Percentiles rank a stretch among this genome's conserved stretches.
Conservation (phyloP, 2,113 vertebrate species). For the Elgaria multicarinata region DNA sequence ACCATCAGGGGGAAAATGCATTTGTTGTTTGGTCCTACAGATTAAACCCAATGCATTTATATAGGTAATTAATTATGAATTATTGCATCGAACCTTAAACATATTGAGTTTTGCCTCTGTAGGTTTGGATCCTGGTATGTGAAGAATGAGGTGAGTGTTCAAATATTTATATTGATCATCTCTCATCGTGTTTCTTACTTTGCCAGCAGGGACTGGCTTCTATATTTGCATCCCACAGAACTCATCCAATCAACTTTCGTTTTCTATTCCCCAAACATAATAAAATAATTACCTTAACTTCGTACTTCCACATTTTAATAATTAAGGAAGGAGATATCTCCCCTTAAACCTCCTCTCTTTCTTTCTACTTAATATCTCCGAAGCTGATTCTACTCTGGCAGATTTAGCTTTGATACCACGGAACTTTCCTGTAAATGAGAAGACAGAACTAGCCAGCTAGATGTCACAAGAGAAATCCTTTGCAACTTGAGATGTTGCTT, state of each 20-base stretch:
- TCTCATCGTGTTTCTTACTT: neutral
- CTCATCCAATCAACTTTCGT: neutral
- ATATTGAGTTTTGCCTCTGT: neutral
- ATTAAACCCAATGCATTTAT: neutral
- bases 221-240: conserved; percentile 11
- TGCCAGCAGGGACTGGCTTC: neutral
- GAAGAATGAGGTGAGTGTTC: neutral
- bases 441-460: neutral
- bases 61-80: neutral
- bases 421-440: neutral
- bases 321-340: conserved; percentile 17
- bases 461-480: neutral
- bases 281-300: conserved; percentile 35
- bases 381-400: neutral
- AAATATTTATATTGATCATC: conserved; percentile 17
- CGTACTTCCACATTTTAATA: conserved; percentile 20
- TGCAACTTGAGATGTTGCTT: neutral
- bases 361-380: conserved; percentile 39
- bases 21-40: conserved; percentile 8
- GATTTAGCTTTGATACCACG: conserved; percentile 41
- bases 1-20: neutral
- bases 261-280: neutral
- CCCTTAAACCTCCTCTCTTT: conserved; percentile 37
- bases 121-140: neutral
- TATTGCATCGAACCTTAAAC: neutral